Evolutionary conservation across 2,113 vertebrate species (phyloP).

Genomic region (Pituophis catenifer): DNA sequence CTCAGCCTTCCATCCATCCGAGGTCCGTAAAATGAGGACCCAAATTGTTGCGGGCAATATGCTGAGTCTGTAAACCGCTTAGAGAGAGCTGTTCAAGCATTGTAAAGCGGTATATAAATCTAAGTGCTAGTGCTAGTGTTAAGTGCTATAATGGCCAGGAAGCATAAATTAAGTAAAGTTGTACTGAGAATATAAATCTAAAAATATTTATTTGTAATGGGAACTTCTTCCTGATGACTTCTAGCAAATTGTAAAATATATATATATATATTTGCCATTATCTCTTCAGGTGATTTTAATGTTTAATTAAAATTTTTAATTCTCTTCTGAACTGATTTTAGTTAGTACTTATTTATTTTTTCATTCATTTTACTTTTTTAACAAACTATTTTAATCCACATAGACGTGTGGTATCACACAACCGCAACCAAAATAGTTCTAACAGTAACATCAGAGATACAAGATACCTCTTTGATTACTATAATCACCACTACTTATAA

Average conservation of each 20-base stretch:
- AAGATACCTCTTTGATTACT: neutral
- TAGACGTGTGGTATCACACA: neutral
- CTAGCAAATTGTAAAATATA: neutral
- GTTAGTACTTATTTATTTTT: neutral
- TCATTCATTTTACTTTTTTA: neutral
- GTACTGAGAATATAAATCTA: neutral
- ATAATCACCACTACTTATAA: neutral
- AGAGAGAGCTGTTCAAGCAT: too few relatives aligned
- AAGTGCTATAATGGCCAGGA: neutral
- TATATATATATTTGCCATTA: neutral
- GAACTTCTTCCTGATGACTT: neutral
- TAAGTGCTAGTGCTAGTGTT: too few relatives aligned
- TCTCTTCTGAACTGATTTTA: neutral
- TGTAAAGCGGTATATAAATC: too few relatives aligned
- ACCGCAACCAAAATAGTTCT: neutral
- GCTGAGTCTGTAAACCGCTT: too few relatives aligned
- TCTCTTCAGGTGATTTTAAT: neutral
- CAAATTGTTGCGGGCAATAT: too few relatives aligned
- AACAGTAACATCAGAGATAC: neutral
- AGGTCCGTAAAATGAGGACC: too few relatives aligned
- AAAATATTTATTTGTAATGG: neutral
- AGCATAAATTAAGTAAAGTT: neutral
- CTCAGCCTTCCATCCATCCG: too few relatives aligned
- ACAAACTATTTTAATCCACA: neutral
- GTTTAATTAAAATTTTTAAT: neutral